Base-by-base conservation (phyloP, 2,797 vertebrate species). In the Gambusia yucatana region DNA sequence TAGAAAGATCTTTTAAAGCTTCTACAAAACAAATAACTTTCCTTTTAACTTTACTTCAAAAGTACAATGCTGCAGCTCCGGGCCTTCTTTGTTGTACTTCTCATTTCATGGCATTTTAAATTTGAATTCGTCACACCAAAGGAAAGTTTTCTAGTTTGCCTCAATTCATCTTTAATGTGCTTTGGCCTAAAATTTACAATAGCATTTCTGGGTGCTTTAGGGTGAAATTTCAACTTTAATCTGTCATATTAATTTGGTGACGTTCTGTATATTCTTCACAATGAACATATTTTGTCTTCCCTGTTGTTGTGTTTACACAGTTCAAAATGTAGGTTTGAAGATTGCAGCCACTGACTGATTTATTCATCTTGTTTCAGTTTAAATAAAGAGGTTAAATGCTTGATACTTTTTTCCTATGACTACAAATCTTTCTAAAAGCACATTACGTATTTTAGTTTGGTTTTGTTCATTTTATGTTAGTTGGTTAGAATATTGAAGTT, bases 1-100 rank as follows among this genome's bases (percentile, higher is more conserved):
- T 69, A 10, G 10, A 67, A 11, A 43, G 22, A 43, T 67, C 65
- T 14, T 43, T 69, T 43, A n/a, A 11, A 43, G 9, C 20, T 69
- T 43, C 22, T 10, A 41, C 16, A 43, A 69, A 69, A 69, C 65
- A 69, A 69, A 41, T 4, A 41, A 41, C 22, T 43, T 69, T 69
- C 36, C 65, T 41, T 69, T 69, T 17, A n/a, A 69, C 65, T 69
- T 69, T 43, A 43, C 63, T 74, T 74, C 39, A 17, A 74, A 74
- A 74, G 50, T 28, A 2, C 57, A 74, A 74, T 8, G 36, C 73
- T 57, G n/a, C 25, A 43, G 22, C 55, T 43, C 10, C 6, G 1
- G 47, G 47, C 47, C 47, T 39, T 52, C 13, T 30, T 73, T 73
- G 30, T 73, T 69, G 22, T 69, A 69, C 65, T 69, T 69, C 65